Base-by-base conservation (phyloP, 2,797 vertebrate genomes). In the Odontamblyopus rebecca region DNA sequence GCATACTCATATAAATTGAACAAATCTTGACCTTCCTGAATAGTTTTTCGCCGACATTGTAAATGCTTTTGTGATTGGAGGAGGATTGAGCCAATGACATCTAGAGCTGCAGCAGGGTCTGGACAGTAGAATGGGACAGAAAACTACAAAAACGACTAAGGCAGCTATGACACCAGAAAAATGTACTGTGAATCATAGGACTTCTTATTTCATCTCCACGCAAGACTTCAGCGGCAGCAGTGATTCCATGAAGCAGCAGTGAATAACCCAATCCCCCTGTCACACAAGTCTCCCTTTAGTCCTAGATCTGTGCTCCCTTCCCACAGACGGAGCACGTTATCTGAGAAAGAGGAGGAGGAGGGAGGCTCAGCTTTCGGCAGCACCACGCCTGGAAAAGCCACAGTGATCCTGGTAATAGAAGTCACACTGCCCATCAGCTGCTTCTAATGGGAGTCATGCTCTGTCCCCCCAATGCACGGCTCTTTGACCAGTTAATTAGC, bases 361-460 rank as follows among this genome's bases (percentile, higher is more conserved):
- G 41, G 63, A 8, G 23, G 63, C 63, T 65, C 63, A 5, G 18
- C 63, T 80, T 85, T 76, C 72, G 61, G 61, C 75, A 64, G 61
- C 75, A 69, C 53, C 63, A 63, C 75, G 75, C 73, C 77, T 70
- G 70, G 69, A 57, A 76, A 82, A 68, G 69, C 73, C 63, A 66
- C 63, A 50, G 32, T 7, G 67, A 76, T 29, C 2, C 64, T 7
- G 63, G 82, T 76, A 75, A 86, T 77, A 67, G 79, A 76, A 79
- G 79, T 84, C 85, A 82, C 11, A 56, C 76, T 78, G 70, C 64
- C 74, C 77, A 56, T 67, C 72, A 65, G 44, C 23, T 59, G 23
- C 63, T 75, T 77, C 69, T 81, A 82, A 85, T 81, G 51, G 71
- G 78, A 88, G 80, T 85, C 82, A 51, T 54, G 67, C 73, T 81